Evolutionary conservation across 2,888 invertebrate genomes (phyloP).

Genomic region (Alloplasta piceator): DNA sequence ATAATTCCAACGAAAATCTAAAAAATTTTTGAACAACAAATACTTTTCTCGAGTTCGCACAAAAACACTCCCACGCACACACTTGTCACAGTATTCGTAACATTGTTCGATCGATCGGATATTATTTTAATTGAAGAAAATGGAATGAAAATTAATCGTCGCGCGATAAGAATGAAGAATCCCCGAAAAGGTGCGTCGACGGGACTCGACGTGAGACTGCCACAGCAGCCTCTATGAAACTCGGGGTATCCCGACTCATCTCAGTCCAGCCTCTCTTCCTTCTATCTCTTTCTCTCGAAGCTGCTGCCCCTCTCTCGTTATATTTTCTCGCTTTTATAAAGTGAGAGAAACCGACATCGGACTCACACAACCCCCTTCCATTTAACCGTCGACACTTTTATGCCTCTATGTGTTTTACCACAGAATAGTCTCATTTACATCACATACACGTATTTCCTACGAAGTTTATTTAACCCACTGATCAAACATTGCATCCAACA

Average conservation of each 20-base stretch:
- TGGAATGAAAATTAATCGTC: neutral
- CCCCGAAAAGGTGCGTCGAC: conserved; percentile 78
- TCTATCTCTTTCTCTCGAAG: conserved; percentile 61
- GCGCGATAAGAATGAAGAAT: conserved; percentile 49
- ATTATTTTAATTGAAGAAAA: neutral
- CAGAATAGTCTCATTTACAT: conserved; percentile 50
- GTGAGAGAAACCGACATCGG: conserved; percentile 46
- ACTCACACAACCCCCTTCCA: conserved; percentile 50
- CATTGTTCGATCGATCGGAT: conserved; percentile 17
- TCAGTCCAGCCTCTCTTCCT: conserved; percentile 65
- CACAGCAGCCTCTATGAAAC: conserved; percentile 73
- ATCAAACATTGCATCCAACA: conserved; percentile 1
- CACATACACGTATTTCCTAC: neutral
- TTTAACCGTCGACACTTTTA: conserved; percentile 64
- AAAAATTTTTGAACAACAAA: no score
- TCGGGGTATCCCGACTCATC: conserved; percentile 73
- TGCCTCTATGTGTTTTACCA: conserved; percentile 10
- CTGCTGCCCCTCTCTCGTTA: conserved; percentile 61
- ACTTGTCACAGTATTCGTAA: conserved; percentile 55
- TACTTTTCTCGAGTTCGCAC: neutral
- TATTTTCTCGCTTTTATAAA: conserved; percentile 19
- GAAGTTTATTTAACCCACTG: neutral
- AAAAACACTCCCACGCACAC: conserved; percentile 16
- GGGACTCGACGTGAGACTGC: conserved; percentile 79
- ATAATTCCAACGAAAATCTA: no score